Conservation (phyloP, 2,888 invertebrate genomes). For the Muschampia plurimacula region DNA sequence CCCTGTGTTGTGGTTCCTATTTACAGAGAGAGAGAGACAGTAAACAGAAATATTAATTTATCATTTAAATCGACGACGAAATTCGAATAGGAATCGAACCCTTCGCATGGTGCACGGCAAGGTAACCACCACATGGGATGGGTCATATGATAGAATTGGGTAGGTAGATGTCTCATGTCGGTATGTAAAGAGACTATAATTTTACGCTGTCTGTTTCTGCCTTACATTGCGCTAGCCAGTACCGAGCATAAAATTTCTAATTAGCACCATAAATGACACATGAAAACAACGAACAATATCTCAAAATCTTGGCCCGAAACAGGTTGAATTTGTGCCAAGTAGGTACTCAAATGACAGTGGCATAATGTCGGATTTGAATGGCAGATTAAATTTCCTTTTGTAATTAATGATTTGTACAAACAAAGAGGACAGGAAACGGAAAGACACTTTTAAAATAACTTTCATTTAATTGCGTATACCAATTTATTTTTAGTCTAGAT, state of each 20-base stretch:
- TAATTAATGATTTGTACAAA: slow-evolving; percentile 32
- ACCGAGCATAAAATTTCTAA: background rate
- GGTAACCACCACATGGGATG: too few relatives aligned
- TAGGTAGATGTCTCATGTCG: background rate
- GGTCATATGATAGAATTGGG: background rate
- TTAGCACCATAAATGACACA: slow-evolving; percentile 26
- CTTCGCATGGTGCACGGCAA: too few relatives aligned
- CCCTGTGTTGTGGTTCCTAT: too few relatives aligned
- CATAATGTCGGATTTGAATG: slow-evolving; percentile 17
- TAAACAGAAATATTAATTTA: too few relatives aligned
- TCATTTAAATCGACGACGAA: too few relatives aligned
- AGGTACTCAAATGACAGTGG: slow-evolving; percentile 28
- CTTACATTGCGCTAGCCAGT: background rate
- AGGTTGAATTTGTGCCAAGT: slow-evolving; percentile 36
- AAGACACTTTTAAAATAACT: slow-evolving; percentile 6
- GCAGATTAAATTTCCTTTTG: slow-evolving; percentile 36
- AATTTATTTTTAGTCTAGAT: too few relatives aligned
- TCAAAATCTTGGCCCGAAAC: slow-evolving; percentile 31
- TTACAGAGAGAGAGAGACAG: too few relatives aligned
- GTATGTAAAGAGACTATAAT: too few relatives aligned
- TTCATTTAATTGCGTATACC: background rate
- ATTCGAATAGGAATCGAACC: too few relatives aligned
- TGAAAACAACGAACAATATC: slow-evolving; percentile 32
- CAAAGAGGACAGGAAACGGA: slow-evolving; percentile 27
- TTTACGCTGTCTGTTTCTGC: background rate